Evolutionary conservation across 2,113 vertebrate species (phyloP).

Genomic region (Callipepla californica): DNA sequence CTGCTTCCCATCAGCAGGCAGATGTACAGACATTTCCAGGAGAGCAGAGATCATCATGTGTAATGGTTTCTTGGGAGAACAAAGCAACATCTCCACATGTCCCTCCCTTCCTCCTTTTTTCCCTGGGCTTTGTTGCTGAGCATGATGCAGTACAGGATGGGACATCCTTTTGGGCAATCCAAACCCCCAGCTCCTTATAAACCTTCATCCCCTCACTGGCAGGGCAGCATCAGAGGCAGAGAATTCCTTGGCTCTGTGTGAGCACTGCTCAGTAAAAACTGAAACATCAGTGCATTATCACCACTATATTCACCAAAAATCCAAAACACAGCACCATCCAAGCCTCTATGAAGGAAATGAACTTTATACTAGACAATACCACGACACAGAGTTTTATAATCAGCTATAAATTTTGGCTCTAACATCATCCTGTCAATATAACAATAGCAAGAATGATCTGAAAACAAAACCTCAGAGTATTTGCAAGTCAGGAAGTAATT

Average conservation of each 20-base stretch:
- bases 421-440: neutral
- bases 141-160: neutral
- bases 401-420: neutral
- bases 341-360: neutral
- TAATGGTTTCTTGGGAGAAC: neutral
- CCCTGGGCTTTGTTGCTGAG: neutral
- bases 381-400: neutral
- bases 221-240: neutral
- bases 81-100: neutral
- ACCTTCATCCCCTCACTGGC: neutral
- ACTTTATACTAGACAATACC: neutral
- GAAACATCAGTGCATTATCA: neutral
- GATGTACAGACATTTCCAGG: neutral
- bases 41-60: neutral
- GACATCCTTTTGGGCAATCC: neutral
- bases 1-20: neutral
- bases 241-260: neutral
- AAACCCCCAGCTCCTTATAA: neutral
- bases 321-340: neutral
- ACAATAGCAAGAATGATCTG: neutral
- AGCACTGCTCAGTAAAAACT: neutral
- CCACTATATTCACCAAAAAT: neutral
- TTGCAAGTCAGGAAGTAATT: neutral
- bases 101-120: neutral
- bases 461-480: neutral